A percentile compares a stretch with the other conserved stretches of the same genome.
Evolutionary conservation across 2,888 invertebrate species (phyloP).

Genomic region (Oscheius sp.): DNA sequence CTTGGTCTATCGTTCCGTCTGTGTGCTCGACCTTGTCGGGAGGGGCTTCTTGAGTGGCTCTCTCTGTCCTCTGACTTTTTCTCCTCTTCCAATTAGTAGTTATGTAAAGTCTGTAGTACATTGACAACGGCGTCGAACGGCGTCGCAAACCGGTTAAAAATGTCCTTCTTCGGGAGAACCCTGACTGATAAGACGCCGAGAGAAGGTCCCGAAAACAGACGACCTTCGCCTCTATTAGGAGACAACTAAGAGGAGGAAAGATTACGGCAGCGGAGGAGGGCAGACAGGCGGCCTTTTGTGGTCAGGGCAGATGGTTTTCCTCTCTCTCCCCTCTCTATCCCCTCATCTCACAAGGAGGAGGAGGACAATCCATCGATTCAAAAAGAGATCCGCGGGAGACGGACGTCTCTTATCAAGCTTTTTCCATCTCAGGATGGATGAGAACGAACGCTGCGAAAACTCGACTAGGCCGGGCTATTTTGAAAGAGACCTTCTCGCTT

Average conservation of each 20-base stretch:
- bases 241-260: not conserved
- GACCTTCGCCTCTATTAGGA: constrained; percentile 18
- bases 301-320: constrained; percentile 24
- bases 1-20: not conserved
- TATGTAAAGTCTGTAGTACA: no score
- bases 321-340: not conserved
- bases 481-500: no score
- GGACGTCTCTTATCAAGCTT: no score
- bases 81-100: not conserved
- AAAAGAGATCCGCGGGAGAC: no score
- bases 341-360: not conserved
- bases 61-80: not conserved
- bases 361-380: not conserved
- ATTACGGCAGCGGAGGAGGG: not conserved
- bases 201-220: not conserved
- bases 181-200: no score
- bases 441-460: no score
- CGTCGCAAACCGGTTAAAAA: constrained; percentile 14
- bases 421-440: no score
- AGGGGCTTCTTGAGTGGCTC: constrained; percentile 30
- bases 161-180: constrained; percentile 17
- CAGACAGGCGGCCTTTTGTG: not conserved
- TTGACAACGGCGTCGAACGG: no score
- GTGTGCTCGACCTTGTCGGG: constrained; percentile 31
- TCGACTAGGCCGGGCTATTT: no score